Evolutionary conservation across 37 sponge, comb jelly and placozoan genomes (phyloP).

Genomic region (Halichondria panicea): DNA sequence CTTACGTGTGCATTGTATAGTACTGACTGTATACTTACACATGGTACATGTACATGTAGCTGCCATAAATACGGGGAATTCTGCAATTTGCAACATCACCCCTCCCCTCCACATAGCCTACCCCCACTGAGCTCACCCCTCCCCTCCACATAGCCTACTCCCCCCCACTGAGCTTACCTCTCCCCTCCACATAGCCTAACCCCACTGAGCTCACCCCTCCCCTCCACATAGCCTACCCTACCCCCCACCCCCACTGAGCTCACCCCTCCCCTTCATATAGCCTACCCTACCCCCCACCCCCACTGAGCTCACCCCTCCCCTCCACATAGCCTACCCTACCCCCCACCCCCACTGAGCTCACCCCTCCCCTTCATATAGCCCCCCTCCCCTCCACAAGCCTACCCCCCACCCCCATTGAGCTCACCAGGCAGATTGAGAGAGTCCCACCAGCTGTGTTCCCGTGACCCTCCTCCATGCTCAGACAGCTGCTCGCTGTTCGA

Average conservation of each 20-base stretch:
- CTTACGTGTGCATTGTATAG: too few relatives aligned
- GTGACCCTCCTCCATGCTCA: not conserved
- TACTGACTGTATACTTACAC: too few relatives aligned
- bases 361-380: not conserved
- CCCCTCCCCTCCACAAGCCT: not conserved
- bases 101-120: too few relatives aligned
- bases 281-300: not conserved
- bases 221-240: not conserved
- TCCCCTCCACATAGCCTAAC: not conserved
- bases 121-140: too few relatives aligned
- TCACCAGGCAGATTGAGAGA: constrained; percentile 44
- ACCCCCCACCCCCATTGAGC: constrained; percentile 2
- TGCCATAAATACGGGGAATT: too few relatives aligned
- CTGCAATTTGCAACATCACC: too few relatives aligned
- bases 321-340: not conserved
- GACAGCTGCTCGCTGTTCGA: not conserved
- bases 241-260: not conserved
- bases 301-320: not conserved
- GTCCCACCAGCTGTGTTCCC: constrained; percentile 57
- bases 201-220: not conserved
- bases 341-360: not conserved
- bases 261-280: constrained; percentile 1
- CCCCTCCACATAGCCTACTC: too few relatives aligned
- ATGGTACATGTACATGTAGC: too few relatives aligned
- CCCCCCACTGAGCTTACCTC: too few relatives aligned